These are phyloP conservation scores for Drosophila vallismaia DNA, from an alignment of 2,888 invertebrate genomes.

Conservation along the genomic window DNA sequence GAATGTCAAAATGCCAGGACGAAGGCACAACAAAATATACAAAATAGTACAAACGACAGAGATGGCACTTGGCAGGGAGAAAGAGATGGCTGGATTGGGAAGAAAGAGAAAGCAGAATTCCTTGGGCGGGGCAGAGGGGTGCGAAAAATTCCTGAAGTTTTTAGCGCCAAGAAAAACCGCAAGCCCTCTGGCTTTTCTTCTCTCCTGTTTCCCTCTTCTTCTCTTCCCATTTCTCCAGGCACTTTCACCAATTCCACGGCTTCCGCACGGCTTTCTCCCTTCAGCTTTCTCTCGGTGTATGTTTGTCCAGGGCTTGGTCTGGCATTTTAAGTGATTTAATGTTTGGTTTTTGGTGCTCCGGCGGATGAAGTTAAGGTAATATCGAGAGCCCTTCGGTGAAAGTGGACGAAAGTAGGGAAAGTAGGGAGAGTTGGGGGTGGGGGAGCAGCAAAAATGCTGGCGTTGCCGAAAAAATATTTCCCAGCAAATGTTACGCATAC, in stretches of 20 bases:
- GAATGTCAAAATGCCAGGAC: conserved; percentile 52
- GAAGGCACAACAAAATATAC: conserved; percentile 12
- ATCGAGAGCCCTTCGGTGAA: conserved; percentile 2
- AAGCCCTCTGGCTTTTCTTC: conserved; percentile 23
- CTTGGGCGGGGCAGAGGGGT: neutral
- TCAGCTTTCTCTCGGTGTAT: conserved; percentile 29
- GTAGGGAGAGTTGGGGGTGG: neutral
- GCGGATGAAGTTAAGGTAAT: conserved; percentile 44
- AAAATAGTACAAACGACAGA: conserved; percentile 23
- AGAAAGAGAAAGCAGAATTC: neutral
- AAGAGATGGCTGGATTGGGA: neutral
- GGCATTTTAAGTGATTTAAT: conserved; percentile 79
- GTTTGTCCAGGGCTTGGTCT: conserved; percentile 71
- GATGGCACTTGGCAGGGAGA: no score
- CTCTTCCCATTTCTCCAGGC: neutral
- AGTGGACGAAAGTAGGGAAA: neutral
- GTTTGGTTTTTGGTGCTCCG: conserved; percentile 73
- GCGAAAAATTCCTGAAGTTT: conserved; percentile 52
- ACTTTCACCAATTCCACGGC: neutral
- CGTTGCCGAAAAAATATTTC: conserved; percentile 56
- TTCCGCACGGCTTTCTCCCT: neutral
- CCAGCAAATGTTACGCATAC: conserved; percentile 67
- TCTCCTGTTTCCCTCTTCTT: no score
- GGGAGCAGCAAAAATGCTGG: conserved; percentile 27
- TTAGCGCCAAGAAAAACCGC: conserved; percentile 55